Percentiles rank a stretch among this genome's conserved stretches.
These are phyloP conservation scores for Apis mellifera DNA, from an alignment of 1,140 invertebrate species.

Conservation along the genomic window DNA sequence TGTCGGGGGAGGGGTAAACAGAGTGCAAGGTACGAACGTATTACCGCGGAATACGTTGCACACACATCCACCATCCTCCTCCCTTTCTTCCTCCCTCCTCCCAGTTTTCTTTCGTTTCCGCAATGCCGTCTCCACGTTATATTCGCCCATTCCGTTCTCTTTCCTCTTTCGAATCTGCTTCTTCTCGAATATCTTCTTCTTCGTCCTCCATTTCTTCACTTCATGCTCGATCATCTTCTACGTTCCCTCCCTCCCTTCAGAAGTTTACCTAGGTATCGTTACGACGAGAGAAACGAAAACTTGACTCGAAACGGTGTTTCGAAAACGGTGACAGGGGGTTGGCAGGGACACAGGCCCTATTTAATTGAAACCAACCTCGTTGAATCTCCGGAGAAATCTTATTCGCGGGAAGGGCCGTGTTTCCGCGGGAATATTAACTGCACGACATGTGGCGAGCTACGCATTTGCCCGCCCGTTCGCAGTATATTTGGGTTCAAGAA, in stretches of 20 bases:
- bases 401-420: neutral
- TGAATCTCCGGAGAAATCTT: slow-evolving; percentile 34
- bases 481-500: slow-evolving; percentile 2
- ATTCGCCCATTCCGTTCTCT: neutral
- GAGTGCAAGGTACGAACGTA: slow-evolving; percentile 65
- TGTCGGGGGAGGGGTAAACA: slow-evolving; percentile 64
- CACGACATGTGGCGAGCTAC: too few relatives aligned
- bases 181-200: neutral
- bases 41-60: slow-evolving; percentile 59
- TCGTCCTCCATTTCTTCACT: neutral
- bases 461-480: neutral
- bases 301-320: neutral
- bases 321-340: neutral
- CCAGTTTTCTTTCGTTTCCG: slow-evolving; percentile 30
- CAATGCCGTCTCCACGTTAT: slow-evolving; percentile 4
- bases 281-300: neutral
- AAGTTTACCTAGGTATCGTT: neutral
- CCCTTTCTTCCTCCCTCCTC: neutral
- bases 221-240: neutral
- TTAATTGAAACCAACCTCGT: slow-evolving; percentile 31
- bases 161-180: neutral
- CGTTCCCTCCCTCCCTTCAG: too few relatives aligned
- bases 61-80: slow-evolving; percentile 5
- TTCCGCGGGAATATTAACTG: slow-evolving; percentile 26
- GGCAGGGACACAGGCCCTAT: neutral